phyloP scores from a whole-genome alignment of 2,888 invertebrate species.

The Mesorhabditis belari region DNA sequence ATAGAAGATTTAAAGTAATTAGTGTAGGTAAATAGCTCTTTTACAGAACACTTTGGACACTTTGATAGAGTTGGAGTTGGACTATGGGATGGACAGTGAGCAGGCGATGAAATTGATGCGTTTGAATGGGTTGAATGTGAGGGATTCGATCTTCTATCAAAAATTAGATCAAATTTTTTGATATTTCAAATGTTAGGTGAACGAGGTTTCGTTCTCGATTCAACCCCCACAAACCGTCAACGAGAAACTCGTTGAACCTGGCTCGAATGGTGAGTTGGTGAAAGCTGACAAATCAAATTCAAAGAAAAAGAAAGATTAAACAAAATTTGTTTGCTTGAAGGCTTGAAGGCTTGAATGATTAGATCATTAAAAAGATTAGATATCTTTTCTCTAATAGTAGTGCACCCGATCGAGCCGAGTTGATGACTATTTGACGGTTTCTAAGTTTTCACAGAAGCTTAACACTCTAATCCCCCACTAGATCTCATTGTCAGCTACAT shows the following conservation, averaged over 20 bases:
- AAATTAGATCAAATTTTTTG: neutral
- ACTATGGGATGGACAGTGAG: conserved; percentile 17
- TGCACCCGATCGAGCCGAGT: no score
- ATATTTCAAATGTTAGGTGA: conserved; percentile 16
- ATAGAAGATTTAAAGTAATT: no score
- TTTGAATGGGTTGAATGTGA: conserved; percentile 31
- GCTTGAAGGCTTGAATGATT: neutral
- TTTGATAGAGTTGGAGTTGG: conserved; percentile 29
- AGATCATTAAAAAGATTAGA: no score
- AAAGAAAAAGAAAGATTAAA: no score
- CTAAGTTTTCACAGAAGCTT: no score
- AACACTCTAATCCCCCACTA: no score
- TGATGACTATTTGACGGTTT: no score
- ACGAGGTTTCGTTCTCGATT: conserved; percentile 42
- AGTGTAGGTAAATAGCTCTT: no score
- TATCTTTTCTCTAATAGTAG: no score
- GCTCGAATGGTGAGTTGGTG: conserved; percentile 33
- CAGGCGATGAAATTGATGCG: conserved; percentile 36
- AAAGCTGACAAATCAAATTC: no score
- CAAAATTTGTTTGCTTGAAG: neutral
- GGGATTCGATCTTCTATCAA: no score
- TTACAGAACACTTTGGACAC: conserved; percentile 22
- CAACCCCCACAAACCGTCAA: conserved; percentile 14
- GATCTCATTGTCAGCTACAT: no score
- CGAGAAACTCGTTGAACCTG: conserved; percentile 43